A percentile compares a stretch with the other conserved stretches of the same genome.
These are phyloP conservation scores for Phaonia tiefii DNA, from an alignment of 2,888 invertebrate genomes.

Conservation along the genomic window DNA sequence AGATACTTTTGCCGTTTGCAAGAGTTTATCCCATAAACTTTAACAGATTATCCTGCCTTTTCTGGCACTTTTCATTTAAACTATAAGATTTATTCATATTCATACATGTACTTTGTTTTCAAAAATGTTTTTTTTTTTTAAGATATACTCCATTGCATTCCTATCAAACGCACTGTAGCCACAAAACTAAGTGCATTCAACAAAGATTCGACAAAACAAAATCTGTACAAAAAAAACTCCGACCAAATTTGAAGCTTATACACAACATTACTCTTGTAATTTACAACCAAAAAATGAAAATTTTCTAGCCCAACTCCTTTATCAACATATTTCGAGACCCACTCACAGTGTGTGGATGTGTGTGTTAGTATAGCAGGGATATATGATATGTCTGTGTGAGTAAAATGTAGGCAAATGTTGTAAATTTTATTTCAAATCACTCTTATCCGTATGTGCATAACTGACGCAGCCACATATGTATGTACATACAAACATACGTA, in stretches of 20 bases:
- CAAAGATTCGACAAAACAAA: slow-evolving; percentile 19
- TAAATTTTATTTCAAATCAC: slow-evolving; percentile 67
- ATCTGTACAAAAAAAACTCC: slow-evolving; percentile 10
- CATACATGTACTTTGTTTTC: no score
- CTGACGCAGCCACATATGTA: slow-evolving; percentile 1
- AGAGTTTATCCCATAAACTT: no score
- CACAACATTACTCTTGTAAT: slow-evolving; percentile 58
- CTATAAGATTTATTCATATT: no score
- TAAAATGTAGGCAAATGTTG: slow-evolving; percentile 63
- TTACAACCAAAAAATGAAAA: slow-evolving; percentile 42
- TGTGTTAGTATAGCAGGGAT: background rate
- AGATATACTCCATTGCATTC: no score
- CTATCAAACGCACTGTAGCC: no score
- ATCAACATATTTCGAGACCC: slow-evolving; percentile 37
- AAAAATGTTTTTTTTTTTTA: no score
- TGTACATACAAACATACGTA: slow-evolving; percentile 22
- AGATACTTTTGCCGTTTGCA: no score
- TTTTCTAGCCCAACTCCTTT: slow-evolving; percentile 1
- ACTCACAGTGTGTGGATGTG: background rate
- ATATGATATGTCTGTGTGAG: background rate
- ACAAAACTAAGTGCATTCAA: no score
- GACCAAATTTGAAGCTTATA: slow-evolving; percentile 35
- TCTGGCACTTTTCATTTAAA: no score
- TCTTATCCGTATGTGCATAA: slow-evolving; percentile 58
- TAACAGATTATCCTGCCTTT: no score